Conservation (phyloP, 2,797 vertebrate genomes). For the Tarsius wallacei region DNA sequence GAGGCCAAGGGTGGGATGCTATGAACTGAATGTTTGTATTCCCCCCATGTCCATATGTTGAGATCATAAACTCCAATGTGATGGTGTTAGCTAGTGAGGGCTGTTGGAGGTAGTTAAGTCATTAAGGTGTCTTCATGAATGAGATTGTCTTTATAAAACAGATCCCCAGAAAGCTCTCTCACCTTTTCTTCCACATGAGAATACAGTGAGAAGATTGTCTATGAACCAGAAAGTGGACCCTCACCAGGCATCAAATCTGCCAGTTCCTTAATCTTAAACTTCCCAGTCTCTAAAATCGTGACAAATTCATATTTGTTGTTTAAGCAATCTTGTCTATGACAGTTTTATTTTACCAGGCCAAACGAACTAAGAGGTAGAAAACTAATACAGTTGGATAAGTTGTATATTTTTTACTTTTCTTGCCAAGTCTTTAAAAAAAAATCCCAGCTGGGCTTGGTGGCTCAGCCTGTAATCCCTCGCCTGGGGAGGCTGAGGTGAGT, state of each 20-base stretch:
- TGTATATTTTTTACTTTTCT: neutral
- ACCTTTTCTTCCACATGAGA: neutral
- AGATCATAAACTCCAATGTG: neutral
- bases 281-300: neutral
- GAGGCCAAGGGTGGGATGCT: neutral
- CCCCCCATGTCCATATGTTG: neutral
- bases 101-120: neutral
- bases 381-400: neutral
- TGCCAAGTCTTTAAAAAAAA: neutral
- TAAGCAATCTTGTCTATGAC: neutral
- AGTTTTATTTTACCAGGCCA: neutral
- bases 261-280: neutral
- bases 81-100: neutral
- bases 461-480: too few relatives aligned
- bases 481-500: too few relatives aligned
- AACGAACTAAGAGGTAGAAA: neutral
- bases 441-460: too few relatives aligned
- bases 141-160: neutral
- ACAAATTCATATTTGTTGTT: neutral
- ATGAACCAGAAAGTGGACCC: neutral
- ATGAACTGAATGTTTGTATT: neutral
- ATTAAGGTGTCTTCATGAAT: neutral
- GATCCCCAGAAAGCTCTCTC: neutral
- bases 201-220: neutral
- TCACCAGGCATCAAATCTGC: neutral